These are phyloP conservation scores for Drosophila affinis DNA, from an alignment of 2,888 invertebrate genomes.

Conservation along the genomic window DNA sequence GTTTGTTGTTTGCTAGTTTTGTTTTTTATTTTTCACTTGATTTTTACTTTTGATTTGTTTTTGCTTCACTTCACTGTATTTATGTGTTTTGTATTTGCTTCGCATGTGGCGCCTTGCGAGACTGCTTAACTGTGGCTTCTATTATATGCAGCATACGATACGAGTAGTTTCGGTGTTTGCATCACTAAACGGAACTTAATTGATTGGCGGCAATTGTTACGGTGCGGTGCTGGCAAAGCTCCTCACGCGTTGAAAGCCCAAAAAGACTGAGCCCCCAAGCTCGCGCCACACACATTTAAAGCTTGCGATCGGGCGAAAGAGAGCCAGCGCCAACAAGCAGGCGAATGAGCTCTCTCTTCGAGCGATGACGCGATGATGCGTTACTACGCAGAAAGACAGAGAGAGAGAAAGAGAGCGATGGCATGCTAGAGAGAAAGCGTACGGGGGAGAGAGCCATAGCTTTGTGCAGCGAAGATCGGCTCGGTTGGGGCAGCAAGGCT, in stretches of 20 bases:
- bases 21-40: constrained; percentile 43
- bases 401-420: not conserved
- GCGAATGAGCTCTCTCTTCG: constrained; percentile 8
- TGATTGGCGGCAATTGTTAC: constrained; percentile 24
- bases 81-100: constrained; percentile 7
- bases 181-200: constrained; percentile 40
- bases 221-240: constrained; percentile 19
- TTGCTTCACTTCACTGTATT: constrained; percentile 33
- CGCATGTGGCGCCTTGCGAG: not conserved
- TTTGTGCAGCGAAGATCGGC: not conserved
- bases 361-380: constrained; percentile 39
- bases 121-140: constrained; percentile 13
- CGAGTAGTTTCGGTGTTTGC: constrained; percentile 19
- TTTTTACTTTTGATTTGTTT: constrained; percentile 36
- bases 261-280: constrained; percentile 57
- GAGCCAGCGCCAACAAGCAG: not conserved
- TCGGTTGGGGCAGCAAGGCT: not conserved
- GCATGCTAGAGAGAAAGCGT: not conserved
- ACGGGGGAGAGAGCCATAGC: not conserved
- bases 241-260: constrained; percentile 63
- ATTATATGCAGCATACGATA: constrained; percentile 5
- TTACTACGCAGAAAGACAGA: constrained; percentile 19
- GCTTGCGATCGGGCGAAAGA: constrained; percentile 40
- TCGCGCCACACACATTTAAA: constrained; percentile 62
- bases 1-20: not conserved